Conservation (phyloP, 2,888 invertebrate genomes). For the Opisthograptis luteolata region DNA sequence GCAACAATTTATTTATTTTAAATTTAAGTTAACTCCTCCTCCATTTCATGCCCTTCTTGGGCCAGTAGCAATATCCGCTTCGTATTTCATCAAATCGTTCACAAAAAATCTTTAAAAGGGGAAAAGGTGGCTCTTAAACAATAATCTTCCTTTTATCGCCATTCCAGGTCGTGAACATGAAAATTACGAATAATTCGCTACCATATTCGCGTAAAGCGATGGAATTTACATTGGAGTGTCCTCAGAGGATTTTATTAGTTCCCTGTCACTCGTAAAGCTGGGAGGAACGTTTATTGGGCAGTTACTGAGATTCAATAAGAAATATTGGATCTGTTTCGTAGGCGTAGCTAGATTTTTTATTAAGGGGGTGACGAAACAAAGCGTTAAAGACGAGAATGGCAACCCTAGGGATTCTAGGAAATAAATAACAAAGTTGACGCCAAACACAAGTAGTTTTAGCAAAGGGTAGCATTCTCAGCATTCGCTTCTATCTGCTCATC, state of each 20-base stretch:
- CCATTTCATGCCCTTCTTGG: background rate
- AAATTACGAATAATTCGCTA: constrained; percentile 45
- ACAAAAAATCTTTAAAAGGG: constrained; percentile 15
- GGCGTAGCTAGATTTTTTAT: constrained; percentile 6
- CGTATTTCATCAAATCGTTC: constrained; percentile 16
- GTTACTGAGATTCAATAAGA: constrained; percentile 67
- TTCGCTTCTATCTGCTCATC: too few relatives aligned
- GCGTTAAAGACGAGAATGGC: too few relatives aligned
- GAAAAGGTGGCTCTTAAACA: constrained; percentile 22
- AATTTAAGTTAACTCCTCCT: too few relatives aligned
- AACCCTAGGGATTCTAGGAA: too few relatives aligned
- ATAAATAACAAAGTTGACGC: too few relatives aligned
- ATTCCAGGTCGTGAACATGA: constrained; percentile 29
- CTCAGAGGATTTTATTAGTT: constrained; percentile 54
- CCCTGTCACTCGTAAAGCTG: constrained; percentile 52
- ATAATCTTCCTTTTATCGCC: constrained; percentile 31
- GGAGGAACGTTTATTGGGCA: constrained; percentile 61
- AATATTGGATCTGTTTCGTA: constrained; percentile 53
- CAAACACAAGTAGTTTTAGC: too few relatives aligned
- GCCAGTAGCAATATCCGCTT: constrained; percentile 10
- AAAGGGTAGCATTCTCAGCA: too few relatives aligned
- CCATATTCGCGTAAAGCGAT: constrained; percentile 39
- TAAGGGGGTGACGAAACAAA: background rate
- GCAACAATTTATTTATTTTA: too few relatives aligned
- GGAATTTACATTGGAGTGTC: constrained; percentile 56